These are phyloP conservation scores for Holotrichia oblita DNA, from an alignment of 1,140 invertebrate species.

Conservation along the genomic window DNA sequence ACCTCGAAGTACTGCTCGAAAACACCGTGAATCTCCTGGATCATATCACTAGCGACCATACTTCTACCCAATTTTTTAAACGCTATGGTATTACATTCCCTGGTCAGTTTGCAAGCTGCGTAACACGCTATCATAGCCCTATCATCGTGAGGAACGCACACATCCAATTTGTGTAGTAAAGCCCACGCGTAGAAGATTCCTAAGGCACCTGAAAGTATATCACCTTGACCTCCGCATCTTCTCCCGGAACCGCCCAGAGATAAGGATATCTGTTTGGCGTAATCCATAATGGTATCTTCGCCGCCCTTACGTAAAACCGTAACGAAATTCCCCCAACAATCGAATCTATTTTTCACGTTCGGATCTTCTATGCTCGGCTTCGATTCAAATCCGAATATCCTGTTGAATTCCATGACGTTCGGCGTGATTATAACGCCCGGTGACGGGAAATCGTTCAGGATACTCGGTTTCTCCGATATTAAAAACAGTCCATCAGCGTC, in stretches of 20 bases:
- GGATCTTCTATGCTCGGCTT: constrained; percentile 46
- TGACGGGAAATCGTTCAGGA: constrained; percentile 80
- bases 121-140: constrained; percentile 79
- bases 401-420: constrained; percentile 91
- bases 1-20: constrained; percentile 73
- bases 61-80: constrained; percentile 83
- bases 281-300: constrained; percentile 55
- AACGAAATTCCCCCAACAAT: constrained; percentile 49
- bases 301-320: constrained; percentile 56
- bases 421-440: constrained; percentile 89
- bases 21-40: constrained; percentile 78
- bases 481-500: constrained; percentile 96
- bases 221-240: constrained; percentile 97
- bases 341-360: constrained; percentile 45
- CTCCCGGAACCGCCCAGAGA: constrained; percentile 78
- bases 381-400: constrained; percentile 68
- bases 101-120: constrained; percentile 82
- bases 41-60: constrained; percentile 88
- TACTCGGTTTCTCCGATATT: constrained; percentile 77
- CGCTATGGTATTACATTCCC: constrained; percentile 80
- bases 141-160: constrained; percentile 55
- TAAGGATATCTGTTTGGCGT: constrained; percentile 47
- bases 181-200: constrained; percentile 89
- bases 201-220: constrained; percentile 87
- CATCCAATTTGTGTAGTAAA: constrained; percentile 60